Evolutionary conservation across 2,888 invertebrate species (phyloP).

Genomic region (Acleris laterana): DNA sequence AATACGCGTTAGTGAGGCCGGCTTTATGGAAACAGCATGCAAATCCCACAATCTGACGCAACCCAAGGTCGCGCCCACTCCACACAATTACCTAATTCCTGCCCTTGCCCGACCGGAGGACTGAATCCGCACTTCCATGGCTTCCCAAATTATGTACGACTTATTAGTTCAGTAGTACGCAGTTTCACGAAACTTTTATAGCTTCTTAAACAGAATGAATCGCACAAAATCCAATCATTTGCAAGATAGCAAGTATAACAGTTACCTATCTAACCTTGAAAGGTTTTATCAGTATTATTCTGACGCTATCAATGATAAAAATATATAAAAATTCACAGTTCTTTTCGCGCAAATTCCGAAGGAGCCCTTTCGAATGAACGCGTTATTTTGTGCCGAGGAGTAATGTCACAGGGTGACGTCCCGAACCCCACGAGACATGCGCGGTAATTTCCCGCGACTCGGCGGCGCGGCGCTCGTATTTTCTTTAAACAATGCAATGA

Average conservation of each 20-base stretch:
- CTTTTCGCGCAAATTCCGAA: neutral
- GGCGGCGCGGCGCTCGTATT: slow-evolving; percentile 8
- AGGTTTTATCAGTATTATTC: neutral
- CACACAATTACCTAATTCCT: slow-evolving; percentile 15
- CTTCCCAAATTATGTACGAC: slow-evolving; percentile 12
- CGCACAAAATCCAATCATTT: neutral
- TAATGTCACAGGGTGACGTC: neutral
- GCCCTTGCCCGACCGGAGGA: neutral
- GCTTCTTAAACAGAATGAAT: slow-evolving; percentile 2
- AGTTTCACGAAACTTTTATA: neutral
- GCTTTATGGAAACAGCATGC: slow-evolving; percentile 12
- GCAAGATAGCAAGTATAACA: too few relatives aligned
- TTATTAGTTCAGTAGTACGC: slow-evolving; percentile 5
- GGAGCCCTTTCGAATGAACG: neutral
- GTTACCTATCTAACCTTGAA: too few relatives aligned
- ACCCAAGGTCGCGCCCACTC: slow-evolving; percentile 16
- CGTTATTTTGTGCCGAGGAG: neutral
- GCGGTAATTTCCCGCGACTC: neutral
- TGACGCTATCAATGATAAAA: slow-evolving; percentile 1
- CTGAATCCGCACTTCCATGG: slow-evolving; percentile 17
- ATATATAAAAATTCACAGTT: neutral
- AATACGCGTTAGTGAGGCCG: neutral
- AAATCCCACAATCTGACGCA: slow-evolving; percentile 20
- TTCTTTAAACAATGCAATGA: neutral
- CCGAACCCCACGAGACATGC: neutral